These are phyloP conservation scores for Steinernema scapterisci DNA, from an alignment of 2,888 invertebrate genomes.

Conservation along the genomic window DNA sequence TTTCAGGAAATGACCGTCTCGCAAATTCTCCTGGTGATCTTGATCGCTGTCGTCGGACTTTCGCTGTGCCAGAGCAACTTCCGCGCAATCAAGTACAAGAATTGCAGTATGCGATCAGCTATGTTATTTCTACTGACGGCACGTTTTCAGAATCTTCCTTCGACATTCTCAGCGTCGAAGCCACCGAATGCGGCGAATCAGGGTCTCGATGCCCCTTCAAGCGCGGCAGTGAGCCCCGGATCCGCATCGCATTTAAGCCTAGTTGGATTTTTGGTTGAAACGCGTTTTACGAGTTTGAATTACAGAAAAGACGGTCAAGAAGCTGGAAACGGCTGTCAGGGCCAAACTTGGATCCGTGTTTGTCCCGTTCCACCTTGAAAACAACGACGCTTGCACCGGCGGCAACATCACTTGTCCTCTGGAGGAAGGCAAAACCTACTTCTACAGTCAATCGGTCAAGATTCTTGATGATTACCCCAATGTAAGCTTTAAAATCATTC, in stretches of 20 bases:
- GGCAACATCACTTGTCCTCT: slow-evolving; percentile 46
- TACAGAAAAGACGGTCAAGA: slow-evolving; percentile 39
- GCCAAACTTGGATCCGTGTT: slow-evolving; percentile 42
- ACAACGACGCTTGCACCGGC: slow-evolving; percentile 42
- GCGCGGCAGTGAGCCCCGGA: slow-evolving; percentile 38
- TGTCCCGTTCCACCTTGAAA: slow-evolving; percentile 46
- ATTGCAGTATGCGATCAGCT: slow-evolving; percentile 20
- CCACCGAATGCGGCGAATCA: slow-evolving; percentile 36
- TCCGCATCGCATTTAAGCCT: slow-evolving; percentile 45
- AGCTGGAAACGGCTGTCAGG: slow-evolving; percentile 39
- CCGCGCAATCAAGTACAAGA: slow-evolving; percentile 20
- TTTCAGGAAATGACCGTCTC: not conserved
- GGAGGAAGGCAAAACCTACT: slow-evolving; percentile 43
- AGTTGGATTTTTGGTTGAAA: slow-evolving; percentile 7
- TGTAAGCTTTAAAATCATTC: slow-evolving; percentile 28
- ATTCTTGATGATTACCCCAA: slow-evolving; percentile 41
- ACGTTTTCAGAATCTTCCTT: slow-evolving; percentile 44
- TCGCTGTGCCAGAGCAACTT: slow-evolving; percentile 16
- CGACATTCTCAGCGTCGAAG: slow-evolving; percentile 44
- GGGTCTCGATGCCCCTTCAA: slow-evolving; percentile 16
- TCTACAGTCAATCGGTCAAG: slow-evolving; percentile 43
- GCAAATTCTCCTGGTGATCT: not conserved
- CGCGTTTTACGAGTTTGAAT: not conserved
- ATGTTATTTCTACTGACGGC: not conserved
- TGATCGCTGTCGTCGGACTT: not conserved